Conservation (phyloP, 1,140 invertebrate species). For the Philopotamus ludificatus region DNA sequence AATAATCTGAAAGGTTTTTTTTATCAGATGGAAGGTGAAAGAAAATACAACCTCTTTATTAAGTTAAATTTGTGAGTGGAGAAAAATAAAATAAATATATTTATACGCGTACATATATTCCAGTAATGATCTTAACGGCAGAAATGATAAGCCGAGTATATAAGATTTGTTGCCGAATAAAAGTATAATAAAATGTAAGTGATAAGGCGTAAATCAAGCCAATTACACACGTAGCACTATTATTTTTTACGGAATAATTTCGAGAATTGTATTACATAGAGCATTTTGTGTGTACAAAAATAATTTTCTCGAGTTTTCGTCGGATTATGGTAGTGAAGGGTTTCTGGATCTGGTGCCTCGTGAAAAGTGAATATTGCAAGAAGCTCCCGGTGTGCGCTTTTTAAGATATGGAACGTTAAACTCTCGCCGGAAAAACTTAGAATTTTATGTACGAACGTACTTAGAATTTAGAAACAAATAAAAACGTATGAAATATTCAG, state of each 20-base stretch:
- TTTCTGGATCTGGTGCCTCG: neutral
- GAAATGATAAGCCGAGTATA: neutral
- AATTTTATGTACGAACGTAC: neutral
- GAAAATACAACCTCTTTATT: slow-evolving; percentile 18
- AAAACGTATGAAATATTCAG: neutral
- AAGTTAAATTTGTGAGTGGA: neutral
- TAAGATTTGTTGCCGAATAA: neutral
- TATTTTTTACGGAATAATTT: no score
- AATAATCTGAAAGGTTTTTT: slow-evolving; percentile 24
- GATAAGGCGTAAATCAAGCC: neutral
- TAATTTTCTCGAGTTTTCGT: neutral
- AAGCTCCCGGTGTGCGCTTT: slow-evolving; percentile 8
- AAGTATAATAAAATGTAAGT: no score
- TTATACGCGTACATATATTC: neutral
- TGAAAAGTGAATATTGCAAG: slow-evolving; percentile 9
- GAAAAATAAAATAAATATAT: neutral
- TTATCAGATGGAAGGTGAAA: slow-evolving; percentile 15
- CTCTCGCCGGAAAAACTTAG: slow-evolving; percentile 1
- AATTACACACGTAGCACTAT: no score
- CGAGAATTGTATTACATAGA: no score
- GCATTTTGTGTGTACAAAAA: no score
- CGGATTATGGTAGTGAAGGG: slow-evolving; percentile 18
- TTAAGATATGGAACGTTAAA: slow-evolving; percentile 22
- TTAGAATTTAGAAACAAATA: neutral
- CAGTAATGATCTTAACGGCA: no score